Evolutionary conservation across 2,113 vertebrate genomes (phyloP), one percentile per base, ranked within the genome.

Genomic region (Anolis sagrei): DNA sequence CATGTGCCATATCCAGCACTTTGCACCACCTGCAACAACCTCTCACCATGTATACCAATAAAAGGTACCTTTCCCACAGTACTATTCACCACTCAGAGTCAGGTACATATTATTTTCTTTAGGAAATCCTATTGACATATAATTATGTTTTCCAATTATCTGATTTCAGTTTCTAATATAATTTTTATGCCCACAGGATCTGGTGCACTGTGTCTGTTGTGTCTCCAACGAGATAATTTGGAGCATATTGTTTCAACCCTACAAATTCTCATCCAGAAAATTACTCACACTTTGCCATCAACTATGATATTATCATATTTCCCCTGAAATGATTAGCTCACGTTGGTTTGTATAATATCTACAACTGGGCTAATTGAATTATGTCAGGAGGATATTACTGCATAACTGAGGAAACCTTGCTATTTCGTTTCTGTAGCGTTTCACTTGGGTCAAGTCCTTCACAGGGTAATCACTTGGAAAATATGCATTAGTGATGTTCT

Each of bases 131-230:
- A 84, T 81, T 80, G 8, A 88, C 93, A 91, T 91, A 89, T 92
- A 94, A 95, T 96, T 96, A 92, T 89, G 89, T 91, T 94, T 89
- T 93, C 13, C 93, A 95, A 96, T 95, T 94, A 94, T 76, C 92
- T 4, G 0, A 91, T 1, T 25, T 92, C 36, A 27, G 8, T 82
- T 62, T 90, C 13, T 49, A 87, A 92, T 77, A 93, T 89, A 87
- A 13, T 85, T 79, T 84, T 83, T 88, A 94, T 89, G 89, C 91
- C 88, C 94, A 88, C 66, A 83, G 93, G 91, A 93, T 87, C 91
- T 95, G 87, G 91, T 94, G 86, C 89, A 91, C 64, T 83, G 36
- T 61, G 89, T 81, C 84, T 89, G 3, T 39, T 90, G 88, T 66
- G 44, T 85, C 91, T 94, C 3, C 5, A 29, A 88, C 77, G 68